Percentiles rank a stretch among this genome's conserved stretches.
These are phyloP conservation scores for Otis tarda DNA, from an alignment of 2,113 vertebrate species.

Conservation along the genomic window DNA sequence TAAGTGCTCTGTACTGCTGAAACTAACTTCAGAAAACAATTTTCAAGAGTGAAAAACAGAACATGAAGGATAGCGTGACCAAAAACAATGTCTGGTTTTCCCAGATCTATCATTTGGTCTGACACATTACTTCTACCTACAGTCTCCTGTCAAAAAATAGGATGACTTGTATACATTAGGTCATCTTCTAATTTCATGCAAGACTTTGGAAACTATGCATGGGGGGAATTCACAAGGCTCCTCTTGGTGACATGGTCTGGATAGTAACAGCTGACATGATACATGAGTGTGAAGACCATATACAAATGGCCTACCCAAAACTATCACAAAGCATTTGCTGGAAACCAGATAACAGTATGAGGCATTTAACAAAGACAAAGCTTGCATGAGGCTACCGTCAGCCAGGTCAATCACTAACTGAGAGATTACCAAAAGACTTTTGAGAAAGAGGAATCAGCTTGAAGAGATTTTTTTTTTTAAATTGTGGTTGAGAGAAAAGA, in stretches of 20 bases:
- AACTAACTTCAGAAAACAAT: background rate
- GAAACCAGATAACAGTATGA: background rate
- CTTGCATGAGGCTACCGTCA: background rate
- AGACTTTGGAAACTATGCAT: background rate
- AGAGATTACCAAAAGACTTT: background rate
- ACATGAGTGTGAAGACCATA: rapidly evolving
- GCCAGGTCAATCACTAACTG: background rate
- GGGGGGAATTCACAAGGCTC: background rate
- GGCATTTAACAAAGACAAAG: background rate
- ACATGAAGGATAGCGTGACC: rapidly evolving
- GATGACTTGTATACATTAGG: background rate
- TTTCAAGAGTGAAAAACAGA: background rate
- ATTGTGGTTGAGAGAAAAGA: background rate
- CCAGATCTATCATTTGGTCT: background rate
- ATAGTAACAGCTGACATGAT: background rate
- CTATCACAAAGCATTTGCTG: background rate
- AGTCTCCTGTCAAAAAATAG: background rate
- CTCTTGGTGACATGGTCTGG: background rate
- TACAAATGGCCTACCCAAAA: background rate
- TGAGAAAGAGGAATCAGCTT: background rate
- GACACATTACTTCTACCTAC: background rate
- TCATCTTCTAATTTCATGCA: background rate
- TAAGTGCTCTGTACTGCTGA: background rate
- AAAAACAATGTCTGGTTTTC: background rate
- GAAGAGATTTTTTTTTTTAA: background rate